phyloP scores from a whole-genome alignment of 1,140 invertebrate genomes.

The Trichomalopsis sarcophagae region DNA sequence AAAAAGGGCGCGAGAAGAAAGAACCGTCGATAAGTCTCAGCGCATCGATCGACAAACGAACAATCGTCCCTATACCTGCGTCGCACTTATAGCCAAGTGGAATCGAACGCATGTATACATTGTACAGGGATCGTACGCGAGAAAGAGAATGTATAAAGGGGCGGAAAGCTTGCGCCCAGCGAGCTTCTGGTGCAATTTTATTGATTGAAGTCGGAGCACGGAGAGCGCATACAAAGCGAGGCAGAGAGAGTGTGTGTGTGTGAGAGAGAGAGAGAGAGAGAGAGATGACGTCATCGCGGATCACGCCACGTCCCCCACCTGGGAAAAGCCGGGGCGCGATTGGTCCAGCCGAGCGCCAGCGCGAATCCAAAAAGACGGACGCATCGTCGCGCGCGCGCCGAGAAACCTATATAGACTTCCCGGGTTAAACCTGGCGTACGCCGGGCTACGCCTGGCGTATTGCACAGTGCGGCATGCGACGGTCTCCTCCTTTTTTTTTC shows the following conservation, averaged over 20 bases:
- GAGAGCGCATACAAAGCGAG: neutral
- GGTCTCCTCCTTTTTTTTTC: neutral
- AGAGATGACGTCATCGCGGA: slow-evolving; percentile 54
- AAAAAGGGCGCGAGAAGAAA: too few species aligned
- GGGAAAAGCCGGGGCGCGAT: slow-evolving; percentile 56
- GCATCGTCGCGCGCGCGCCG: slow-evolving; percentile 6
- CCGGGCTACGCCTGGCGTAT: neutral
- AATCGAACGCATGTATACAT: too few species aligned
- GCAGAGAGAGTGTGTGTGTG: neutral
- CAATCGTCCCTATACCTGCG: too few species aligned
- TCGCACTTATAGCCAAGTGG: too few species aligned
- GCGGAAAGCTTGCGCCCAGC: neutral
- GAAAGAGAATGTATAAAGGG: neutral
- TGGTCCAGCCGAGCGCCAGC: slow-evolving; percentile 59
- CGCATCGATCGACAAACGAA: too few species aligned
- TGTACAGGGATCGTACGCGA: too few species aligned
- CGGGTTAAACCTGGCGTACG: slow-evolving; percentile 15
- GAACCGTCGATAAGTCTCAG: too few species aligned
- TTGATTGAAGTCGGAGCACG: slow-evolving; percentile 25
- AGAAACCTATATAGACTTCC: neutral
- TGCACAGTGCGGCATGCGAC: neutral
- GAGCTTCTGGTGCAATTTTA: slow-evolving; percentile 34
- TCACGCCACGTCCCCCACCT: slow-evolving; percentile 73
- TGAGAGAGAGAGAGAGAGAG: neutral
- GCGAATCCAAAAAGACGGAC: slow-evolving; percentile 43